Conservation (phyloP, 2,797 vertebrate species). For the Nannoperca obscura region DNA sequence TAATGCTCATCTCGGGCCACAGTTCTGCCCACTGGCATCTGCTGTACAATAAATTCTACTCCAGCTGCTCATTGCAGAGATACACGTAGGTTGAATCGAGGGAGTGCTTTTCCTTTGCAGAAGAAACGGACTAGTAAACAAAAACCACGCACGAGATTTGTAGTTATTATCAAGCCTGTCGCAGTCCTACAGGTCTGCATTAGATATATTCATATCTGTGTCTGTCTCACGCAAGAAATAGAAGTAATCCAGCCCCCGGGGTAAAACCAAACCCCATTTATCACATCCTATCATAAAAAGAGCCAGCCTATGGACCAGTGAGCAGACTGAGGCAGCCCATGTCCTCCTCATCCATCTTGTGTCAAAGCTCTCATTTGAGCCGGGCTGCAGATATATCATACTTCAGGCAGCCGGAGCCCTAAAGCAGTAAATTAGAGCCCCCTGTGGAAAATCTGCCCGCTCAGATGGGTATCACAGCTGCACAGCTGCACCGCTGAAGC, state of each 20-base stretch:
- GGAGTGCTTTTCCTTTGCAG: background rate
- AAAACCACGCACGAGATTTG: conserved; percentile 23
- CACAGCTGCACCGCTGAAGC: conserved; percentile 68
- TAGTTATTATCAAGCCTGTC: conserved; percentile 23
- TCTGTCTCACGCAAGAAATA: conserved; percentile 31
- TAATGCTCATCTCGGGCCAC: conserved; percentile 46
- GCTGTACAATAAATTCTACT: conserved; percentile 45
- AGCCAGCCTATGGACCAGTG: conserved; percentile 50
- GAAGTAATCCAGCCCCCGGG: conserved; percentile 35
- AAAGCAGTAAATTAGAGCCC: conserved; percentile 84
- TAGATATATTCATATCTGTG: conserved; percentile 39
- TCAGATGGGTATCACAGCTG: conserved; percentile 79
- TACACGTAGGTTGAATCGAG: conserved; percentile 19
- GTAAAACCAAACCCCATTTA: conserved; percentile 59
- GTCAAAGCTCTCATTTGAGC: conserved; percentile 78
- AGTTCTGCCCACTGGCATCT: conserved; percentile 63
- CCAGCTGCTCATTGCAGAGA: conserved; percentile 23
- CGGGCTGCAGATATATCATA: conserved; percentile 85
- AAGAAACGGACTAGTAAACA: conserved; percentile 33
- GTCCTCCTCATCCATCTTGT: conserved; percentile 80
- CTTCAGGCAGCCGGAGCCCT: conserved; percentile 79
- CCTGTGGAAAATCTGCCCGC: conserved; percentile 74
- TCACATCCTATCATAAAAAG: conserved; percentile 48
- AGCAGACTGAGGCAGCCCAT: conserved; percentile 48
- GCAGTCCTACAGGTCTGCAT: conserved; percentile 28